These are phyloP conservation scores for Caenorhabditis parvicauda DNA, from an alignment of 2,888 invertebrate species.

Conservation along the genomic window DNA sequence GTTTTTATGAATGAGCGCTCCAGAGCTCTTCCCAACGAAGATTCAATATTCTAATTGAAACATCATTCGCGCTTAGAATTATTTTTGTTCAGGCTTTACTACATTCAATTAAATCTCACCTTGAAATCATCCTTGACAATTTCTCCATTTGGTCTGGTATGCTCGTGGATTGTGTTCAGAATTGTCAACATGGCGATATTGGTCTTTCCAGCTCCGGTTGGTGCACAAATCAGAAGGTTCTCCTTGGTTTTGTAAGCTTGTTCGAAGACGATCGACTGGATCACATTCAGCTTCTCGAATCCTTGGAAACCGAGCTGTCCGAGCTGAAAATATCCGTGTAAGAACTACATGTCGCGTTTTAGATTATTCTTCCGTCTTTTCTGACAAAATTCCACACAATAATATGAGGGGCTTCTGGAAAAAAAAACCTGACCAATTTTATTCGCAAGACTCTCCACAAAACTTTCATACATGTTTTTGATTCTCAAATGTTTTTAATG, in stretches of 20 bases:
- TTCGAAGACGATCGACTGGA: constrained; percentile 91
- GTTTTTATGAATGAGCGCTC: too few relatives aligned
- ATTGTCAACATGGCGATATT: constrained; percentile 93
- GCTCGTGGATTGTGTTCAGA: constrained; percentile 82
- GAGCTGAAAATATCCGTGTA: constrained; percentile 69
- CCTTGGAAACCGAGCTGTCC: constrained; percentile 86
- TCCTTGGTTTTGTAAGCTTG: constrained; percentile 93
- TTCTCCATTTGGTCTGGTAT: constrained; percentile 74
- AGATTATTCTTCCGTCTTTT: too few relatives aligned
- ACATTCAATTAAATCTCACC: constrained; percentile 65
- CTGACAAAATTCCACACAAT: too few relatives aligned
- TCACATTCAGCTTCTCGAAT: constrained; percentile 82
- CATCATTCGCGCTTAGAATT: too few relatives aligned
- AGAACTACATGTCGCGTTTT: too few relatives aligned
- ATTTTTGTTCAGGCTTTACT: neutral
- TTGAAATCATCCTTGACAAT: constrained; percentile 89
- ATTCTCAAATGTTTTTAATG: too few relatives aligned
- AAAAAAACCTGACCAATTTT: constrained; percentile 7
- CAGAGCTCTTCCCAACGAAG: too few relatives aligned
- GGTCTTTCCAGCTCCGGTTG: constrained; percentile 96
- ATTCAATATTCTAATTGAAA: too few relatives aligned
- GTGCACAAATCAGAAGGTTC: constrained; percentile 94
- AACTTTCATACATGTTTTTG: too few relatives aligned
- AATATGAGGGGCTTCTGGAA: neutral
- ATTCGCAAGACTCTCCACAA: too few relatives aligned